Evolutionary conservation across 2,113 vertebrate species (phyloP).

Genomic region (Promerops cafer): DNA sequence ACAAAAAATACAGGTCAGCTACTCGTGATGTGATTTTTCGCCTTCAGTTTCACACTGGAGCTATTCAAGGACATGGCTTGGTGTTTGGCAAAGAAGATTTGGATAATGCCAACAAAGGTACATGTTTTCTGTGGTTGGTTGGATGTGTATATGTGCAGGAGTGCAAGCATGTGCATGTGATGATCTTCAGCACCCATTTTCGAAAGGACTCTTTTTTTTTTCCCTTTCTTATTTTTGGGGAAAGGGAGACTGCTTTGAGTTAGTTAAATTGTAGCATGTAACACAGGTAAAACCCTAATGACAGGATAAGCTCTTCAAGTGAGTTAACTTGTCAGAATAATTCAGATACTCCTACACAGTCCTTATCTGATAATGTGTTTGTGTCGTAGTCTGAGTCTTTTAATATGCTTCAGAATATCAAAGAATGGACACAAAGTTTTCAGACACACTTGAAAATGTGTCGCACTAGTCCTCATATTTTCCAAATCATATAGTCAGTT

Average conservation of each 20-base stretch:
- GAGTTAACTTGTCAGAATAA: background rate
- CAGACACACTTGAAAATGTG: background rate
- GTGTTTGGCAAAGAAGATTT: conserved; percentile 90
- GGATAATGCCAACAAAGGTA: conserved; percentile 87
- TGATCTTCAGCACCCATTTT: background rate
- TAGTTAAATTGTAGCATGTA: background rate
- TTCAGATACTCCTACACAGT: background rate
- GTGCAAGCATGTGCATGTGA: background rate
- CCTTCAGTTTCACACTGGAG: conserved; percentile 94
- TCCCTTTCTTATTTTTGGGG: background rate
- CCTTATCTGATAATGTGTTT: background rate
- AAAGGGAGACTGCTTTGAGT: background rate
- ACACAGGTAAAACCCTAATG: background rate
- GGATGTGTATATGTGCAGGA: fast-evolving
- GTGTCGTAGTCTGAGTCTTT: background rate
- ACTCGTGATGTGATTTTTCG: conserved; percentile 85
- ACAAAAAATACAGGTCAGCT: conserved; percentile 79
- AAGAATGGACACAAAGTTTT: background rate
- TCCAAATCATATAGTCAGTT: background rate
- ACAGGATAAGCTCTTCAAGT: background rate
- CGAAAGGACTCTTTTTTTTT: background rate
- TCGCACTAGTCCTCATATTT: background rate
- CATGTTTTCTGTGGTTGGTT: background rate
- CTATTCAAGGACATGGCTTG: conserved; percentile 81
- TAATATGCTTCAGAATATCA: background rate